These are phyloP conservation scores for Akabosia matsudoensis DNA, from an alignment of 1,140 invertebrate genomes.

Conservation along the genomic window DNA sequence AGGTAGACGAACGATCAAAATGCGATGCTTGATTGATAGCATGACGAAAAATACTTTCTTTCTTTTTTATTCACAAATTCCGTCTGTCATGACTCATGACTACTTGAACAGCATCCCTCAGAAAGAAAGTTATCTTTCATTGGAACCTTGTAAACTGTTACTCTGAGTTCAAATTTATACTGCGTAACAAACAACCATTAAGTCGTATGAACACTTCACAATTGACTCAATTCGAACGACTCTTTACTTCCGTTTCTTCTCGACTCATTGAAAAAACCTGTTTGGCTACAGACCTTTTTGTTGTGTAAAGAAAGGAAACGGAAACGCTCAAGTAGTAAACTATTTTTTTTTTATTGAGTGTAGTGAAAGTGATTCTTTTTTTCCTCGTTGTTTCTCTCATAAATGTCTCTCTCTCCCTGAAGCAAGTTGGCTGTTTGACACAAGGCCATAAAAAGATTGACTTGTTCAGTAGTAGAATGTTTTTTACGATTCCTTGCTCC, in stretches of 20 bases:
- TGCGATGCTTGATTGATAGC: not conserved
- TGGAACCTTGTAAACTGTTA: no score
- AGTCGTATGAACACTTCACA: no score
- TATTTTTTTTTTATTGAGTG: not conserved
- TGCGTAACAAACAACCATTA: no score
- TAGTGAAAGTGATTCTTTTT: not conserved
- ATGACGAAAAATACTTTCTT: no score
- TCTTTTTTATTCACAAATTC: no score
- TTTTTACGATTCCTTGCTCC: not conserved
- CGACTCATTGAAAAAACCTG: not conserved
- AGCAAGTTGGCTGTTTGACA: not conserved
- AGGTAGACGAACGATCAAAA: not conserved
- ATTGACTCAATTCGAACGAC: no score
- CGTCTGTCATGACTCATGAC: no score
- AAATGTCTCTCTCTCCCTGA: no score
- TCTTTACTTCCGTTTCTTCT: not conserved
- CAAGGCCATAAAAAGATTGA: not conserved
- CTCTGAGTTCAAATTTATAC: no score
- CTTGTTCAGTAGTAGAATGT: not conserved
- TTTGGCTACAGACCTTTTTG: not conserved
- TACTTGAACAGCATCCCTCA: no score
- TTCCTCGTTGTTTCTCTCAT: no score
- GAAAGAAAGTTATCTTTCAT: no score
- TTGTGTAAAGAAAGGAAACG: not conserved
- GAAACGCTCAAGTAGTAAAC: not conserved